These are phyloP conservation scores for Girardinichthys multiradiatus DNA, from an alignment of 2,113 vertebrate species.

Conservation along the genomic window DNA sequence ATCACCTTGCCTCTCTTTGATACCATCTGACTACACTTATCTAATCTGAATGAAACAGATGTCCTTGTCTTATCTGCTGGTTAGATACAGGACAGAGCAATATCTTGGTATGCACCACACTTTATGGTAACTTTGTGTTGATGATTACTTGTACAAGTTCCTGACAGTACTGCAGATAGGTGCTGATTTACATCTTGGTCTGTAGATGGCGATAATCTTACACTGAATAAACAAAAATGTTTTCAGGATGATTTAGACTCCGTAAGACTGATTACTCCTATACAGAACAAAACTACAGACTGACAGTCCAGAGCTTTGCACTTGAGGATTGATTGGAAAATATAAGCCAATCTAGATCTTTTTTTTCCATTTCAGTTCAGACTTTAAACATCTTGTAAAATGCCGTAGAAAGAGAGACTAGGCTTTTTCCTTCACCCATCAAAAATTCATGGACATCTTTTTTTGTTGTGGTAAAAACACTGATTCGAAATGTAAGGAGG, in stretches of 20 bases:
- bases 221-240: not conserved
- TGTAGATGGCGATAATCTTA: constrained; percentile 44
- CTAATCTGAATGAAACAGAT: no score
- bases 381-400: constrained; percentile 8
- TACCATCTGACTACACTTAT: no score
- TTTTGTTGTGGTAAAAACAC: constrained; percentile 32
- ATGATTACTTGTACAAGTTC: no score
- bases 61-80: no score
- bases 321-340: not conserved
- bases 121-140: no score
- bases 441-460: constrained; percentile 40
- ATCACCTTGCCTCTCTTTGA: no score
- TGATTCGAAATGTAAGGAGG: constrained; percentile 20
- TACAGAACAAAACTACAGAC: not conserved
- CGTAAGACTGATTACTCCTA: not conserved
- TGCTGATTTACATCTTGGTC: not conserved
- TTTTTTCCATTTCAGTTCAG: constrained; percentile 13
- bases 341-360: not conserved
- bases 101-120: no score
- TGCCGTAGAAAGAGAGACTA: constrained; percentile 13
- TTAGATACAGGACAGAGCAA: no score
- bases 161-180: no score
- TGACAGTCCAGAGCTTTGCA: fast-evolving
- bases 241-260: not conserved
- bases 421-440: constrained; percentile 13